Evolutionary conservation across 2,797 vertebrate species (phyloP).

Genomic region (Rachycentron canadum): DNA sequence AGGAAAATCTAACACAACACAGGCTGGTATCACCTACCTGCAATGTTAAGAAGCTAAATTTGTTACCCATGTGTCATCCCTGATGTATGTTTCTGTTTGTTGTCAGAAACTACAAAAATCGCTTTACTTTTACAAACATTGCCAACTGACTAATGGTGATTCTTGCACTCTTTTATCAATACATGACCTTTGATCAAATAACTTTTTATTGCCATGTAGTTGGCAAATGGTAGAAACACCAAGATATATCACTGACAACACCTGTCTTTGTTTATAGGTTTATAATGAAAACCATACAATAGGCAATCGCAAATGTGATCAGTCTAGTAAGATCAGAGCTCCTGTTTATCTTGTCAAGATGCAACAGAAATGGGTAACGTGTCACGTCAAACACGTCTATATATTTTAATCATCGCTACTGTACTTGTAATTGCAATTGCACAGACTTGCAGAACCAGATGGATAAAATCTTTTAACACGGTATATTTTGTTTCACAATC

Average conservation of each 20-base stretch:
- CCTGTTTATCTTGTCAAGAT: neutral
- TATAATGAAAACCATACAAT: neutral
- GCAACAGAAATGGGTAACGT: neutral
- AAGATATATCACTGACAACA: neutral
- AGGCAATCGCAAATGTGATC: neutral
- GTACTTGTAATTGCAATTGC: neutral
- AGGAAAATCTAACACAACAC: neutral
- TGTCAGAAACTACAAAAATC: neutral
- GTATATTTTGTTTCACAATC: neutral
- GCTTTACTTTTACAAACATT: neutral
- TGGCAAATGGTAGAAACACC: neutral
- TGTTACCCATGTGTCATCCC: neutral
- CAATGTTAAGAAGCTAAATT: neutral
- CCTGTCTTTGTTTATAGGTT: neutral
- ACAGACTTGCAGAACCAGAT: neutral
- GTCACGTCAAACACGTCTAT: neutral
- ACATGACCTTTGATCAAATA: slow-evolving; percentile 14
- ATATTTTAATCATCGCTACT: neutral
- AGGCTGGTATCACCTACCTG: fast-evolving
- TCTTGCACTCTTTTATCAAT: neutral
- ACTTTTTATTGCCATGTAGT: neutral
- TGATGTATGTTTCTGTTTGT: neutral
- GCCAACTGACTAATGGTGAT: neutral
- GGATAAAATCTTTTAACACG: neutral
- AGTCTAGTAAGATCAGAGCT: neutral